These are phyloP conservation scores for Cheiracanthium punctorium DNA, from an alignment of 2,888 invertebrate species.

Conservation along the genomic window DNA sequence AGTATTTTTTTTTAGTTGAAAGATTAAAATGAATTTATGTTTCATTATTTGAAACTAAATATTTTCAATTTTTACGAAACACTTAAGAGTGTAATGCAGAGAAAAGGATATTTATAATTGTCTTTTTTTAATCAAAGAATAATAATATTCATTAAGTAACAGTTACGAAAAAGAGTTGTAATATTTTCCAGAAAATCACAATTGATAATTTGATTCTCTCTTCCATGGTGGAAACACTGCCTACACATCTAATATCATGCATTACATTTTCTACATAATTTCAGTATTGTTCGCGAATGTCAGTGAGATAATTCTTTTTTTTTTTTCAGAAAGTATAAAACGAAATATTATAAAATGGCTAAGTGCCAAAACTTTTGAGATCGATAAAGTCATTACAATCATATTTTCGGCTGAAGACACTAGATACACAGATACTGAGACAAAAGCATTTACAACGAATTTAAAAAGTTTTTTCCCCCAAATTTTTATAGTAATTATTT, in stretches of 20 bases:
- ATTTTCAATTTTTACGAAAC: too few species aligned
- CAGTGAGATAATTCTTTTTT: neutral
- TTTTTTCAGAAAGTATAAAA: neutral
- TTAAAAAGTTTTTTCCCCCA: neutral
- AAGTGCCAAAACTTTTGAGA: neutral
- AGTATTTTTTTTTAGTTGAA: too few species aligned
- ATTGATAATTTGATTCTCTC: neutral
- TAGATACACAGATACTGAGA: neutral
- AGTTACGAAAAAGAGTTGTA: too few species aligned
- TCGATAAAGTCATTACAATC: neutral
- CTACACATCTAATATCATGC: neutral
- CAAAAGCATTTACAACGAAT: neutral
- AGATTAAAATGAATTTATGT: too few species aligned
- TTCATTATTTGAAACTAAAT: too few species aligned
- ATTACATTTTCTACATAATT: neutral
- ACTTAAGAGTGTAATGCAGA: too few species aligned
- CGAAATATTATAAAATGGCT: neutral
- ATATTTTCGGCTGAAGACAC: neutral
- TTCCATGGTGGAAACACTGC: slow-evolving; percentile 2
- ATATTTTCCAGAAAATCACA: slow-evolving; percentile 3
- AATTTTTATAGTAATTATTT: neutral
- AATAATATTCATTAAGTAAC: too few species aligned
- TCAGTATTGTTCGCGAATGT: neutral
- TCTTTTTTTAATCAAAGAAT: too few species aligned
- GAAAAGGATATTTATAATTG: too few species aligned